Evolutionary conservation across 2,888 invertebrate species (phyloP).

Genomic region (Temnothorax unifasciatus): DNA sequence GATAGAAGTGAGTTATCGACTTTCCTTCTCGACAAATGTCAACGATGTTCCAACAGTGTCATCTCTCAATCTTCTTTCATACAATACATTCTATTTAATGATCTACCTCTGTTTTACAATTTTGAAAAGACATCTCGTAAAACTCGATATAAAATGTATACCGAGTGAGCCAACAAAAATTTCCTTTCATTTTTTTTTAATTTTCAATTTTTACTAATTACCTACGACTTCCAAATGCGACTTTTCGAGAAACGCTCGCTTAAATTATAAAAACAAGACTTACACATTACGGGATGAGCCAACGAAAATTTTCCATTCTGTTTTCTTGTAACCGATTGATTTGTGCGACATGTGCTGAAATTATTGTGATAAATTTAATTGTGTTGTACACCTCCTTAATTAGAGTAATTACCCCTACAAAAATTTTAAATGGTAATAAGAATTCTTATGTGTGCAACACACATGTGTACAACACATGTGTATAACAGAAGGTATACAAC

Average conservation of each 20-base stretch:
- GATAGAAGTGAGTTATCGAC: conserved; percentile 83
- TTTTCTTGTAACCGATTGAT: not conserved
- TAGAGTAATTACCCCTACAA: too few species aligned
- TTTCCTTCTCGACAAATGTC: conserved; percentile 17
- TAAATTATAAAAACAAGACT: not conserved
- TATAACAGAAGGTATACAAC: too few species aligned
- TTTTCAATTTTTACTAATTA: not conserved
- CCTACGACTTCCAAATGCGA: not conserved
- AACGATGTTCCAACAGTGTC: not conserved
- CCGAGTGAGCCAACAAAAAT: not conserved
- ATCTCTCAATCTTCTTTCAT: not conserved
- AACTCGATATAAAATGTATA: not conserved
- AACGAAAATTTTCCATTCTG: not conserved
- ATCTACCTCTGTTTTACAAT: not conserved
- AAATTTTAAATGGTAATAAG: too few species aligned
- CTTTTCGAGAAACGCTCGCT: not conserved
- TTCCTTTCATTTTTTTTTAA: not conserved
- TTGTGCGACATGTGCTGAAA: not conserved
- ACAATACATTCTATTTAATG: not conserved
- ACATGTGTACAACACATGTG: too few species aligned
- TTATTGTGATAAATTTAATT: not conserved
- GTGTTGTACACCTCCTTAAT: too few species aligned
- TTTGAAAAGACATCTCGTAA: not conserved
- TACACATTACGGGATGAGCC: not conserved
- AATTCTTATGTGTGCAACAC: too few species aligned